A percentile compares a stretch with the other conserved stretches of the same genome.
Conservation (phyloP, 2,888 invertebrate species). For the Parnassius apollo region DNA sequence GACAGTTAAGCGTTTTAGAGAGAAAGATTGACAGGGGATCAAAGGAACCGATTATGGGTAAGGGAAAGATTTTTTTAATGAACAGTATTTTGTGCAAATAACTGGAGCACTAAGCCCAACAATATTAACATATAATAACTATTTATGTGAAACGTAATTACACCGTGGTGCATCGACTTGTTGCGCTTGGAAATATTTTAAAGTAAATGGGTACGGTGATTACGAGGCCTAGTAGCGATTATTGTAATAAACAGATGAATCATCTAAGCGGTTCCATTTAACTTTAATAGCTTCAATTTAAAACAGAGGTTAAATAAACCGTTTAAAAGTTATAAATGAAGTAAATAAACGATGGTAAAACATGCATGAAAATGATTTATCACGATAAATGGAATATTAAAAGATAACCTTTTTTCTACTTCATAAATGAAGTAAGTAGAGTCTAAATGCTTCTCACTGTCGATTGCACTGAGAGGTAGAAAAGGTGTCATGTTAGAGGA, state of each 20-base stretch:
- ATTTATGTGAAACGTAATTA: conserved; percentile 31
- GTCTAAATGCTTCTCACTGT: too few species aligned
- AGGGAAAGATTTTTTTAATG: too few species aligned
- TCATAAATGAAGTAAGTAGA: too few species aligned
- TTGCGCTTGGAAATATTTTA: conserved; percentile 71
- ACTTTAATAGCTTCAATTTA: conserved; percentile 33
- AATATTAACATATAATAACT: conserved; percentile 12
- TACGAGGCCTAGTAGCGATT: conserved; percentile 63
- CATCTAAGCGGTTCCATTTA: conserved; percentile 56
- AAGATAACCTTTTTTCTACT: too few species aligned
- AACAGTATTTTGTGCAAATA: conserved; percentile 32
- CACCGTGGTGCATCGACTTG: conserved; percentile 48
- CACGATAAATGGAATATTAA: too few species aligned
- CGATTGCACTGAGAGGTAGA: too few species aligned
- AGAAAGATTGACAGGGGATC: too few species aligned
- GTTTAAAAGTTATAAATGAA: background rate
- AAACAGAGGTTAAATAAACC: conserved; percentile 11
- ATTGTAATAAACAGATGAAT: conserved; percentile 63
- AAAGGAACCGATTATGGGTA: too few species aligned
- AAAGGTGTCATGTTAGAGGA: too few species aligned
- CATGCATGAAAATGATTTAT: too few species aligned
- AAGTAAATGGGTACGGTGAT: conserved; percentile 70
- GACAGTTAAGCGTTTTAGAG: too few species aligned
- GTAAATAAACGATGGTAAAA: too few species aligned
- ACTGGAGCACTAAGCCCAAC: conserved; percentile 2